phyloP scores from a whole-genome alignment of 2,113 vertebrate genomes.

The Macrotis lagotis region DNA sequence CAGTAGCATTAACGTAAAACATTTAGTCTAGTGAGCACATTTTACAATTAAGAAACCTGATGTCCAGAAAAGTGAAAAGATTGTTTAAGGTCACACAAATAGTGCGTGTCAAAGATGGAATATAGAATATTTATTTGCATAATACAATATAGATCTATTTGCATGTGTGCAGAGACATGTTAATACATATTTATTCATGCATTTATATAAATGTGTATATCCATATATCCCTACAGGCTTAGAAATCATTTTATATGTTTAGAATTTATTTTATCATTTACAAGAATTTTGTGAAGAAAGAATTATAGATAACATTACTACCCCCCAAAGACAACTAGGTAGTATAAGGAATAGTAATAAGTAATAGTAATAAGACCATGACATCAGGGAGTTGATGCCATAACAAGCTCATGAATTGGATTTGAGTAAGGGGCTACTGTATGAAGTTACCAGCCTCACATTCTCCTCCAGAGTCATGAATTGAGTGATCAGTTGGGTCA shows the following conservation, averaged over 20 bases:
- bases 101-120: neutral
- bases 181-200: neutral
- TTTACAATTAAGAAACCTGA: neutral
- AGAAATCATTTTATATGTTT: neutral
- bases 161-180: neutral
- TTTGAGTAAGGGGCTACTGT: too few species aligned
- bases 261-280: neutral
- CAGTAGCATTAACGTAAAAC: neutral
- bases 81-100: neutral
- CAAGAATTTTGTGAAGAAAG: neutral
- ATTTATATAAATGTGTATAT: neutral
- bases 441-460: too few species aligned
- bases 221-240: neutral
- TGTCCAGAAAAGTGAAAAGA: neutral
- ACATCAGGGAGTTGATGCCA: too few species aligned
- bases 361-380: too few species aligned
- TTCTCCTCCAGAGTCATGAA: too few species aligned
- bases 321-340: neutral
- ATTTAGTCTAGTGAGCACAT: neutral
- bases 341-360: neutral
- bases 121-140: too few species aligned
- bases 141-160: too few species aligned
- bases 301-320: neutral
- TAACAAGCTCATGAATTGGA: too few species aligned
- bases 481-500: too few species aligned